Base-by-base conservation (phyloP, 2,797 vertebrate species). In the Etheostoma nigrum region DNA sequence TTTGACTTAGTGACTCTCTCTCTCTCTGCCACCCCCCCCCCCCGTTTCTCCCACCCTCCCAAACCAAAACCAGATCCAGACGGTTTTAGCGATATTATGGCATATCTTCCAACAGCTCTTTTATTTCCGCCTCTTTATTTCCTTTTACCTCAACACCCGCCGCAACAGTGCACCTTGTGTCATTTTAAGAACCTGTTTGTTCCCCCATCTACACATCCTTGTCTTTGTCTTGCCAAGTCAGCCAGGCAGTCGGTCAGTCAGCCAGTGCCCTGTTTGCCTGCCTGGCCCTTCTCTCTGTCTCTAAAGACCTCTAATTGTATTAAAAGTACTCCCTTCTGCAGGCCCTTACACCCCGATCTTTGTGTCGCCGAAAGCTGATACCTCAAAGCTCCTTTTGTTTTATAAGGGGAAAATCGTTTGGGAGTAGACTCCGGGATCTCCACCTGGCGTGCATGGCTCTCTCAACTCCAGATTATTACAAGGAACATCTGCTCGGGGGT, bases 361-460 rank as follows among this genome's bases (percentile, higher is more conserved):
- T 93, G 91, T 94, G 92, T 91, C 83, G 21, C 75, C 52, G 95
- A 94, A 95, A 96, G 90, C 73, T 78, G 93, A 95, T 93, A 93
- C 93, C 94, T 94, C 94, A 96, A 94, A 94, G 94, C 94, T 91
- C 83, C 94, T 95, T 95, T 95, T 95, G 94, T 95, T 95, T 94
- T 94, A 93, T 91, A 87, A 71, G 77, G 84, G 79, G 83, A 81
- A 89, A 90, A 89, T 92, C 79, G 86, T 93, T 93, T 90, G 90
- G 90, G 93, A 94, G 93, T 76, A 87, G 91, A 93, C 90, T 89
- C 88, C 68, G 78, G 92, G 89, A 93, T 94, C 91, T 93, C 94
- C 95, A 95, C 95, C 94, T 95, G 95, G 92, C 86, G 86, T 62
- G 90, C 93, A 94, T 92, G 92, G 93, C 93, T 95, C 93, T 95